Percentiles rank a stretch among this genome's conserved stretches.
Evolutionary conservation across 2,888 invertebrate genomes (phyloP).

Genomic region (Pycnomerus fuliginosus): DNA sequence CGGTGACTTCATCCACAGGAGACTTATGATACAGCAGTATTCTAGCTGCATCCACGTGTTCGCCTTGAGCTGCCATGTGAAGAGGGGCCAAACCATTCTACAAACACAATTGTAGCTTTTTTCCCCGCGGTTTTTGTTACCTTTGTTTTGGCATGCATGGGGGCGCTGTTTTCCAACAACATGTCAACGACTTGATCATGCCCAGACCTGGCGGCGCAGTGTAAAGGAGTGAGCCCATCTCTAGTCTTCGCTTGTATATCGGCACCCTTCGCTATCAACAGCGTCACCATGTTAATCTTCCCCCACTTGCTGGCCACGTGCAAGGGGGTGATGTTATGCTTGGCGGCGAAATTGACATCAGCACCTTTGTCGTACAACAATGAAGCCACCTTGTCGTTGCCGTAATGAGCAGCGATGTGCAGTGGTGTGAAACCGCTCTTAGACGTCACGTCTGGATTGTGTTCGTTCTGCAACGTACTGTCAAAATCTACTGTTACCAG

Average conservation of each 20-base stretch:
- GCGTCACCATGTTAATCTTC: slow-evolving; percentile 92
- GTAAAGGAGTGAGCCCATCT: slow-evolving; percentile 95
- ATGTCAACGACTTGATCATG: slow-evolving; percentile 97
- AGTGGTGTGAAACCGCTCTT: slow-evolving; percentile 99
- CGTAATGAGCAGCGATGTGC: slow-evolving; percentile 98
- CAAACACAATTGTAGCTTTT: slow-evolving; percentile 26
- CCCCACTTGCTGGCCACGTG: slow-evolving; percentile 99
- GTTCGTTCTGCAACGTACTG: slow-evolving; percentile 90
- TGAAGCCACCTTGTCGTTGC: slow-evolving; percentile 94
- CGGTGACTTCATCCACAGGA: slow-evolving; percentile 98
- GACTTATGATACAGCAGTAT: slow-evolving; percentile 94
- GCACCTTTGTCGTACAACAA: slow-evolving; percentile 94
- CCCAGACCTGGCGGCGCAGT: slow-evolving; percentile 97
- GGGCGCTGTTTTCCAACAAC: slow-evolving; percentile 90
- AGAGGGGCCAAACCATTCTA: slow-evolving; percentile 92
- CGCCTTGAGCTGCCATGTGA: slow-evolving; percentile 99
- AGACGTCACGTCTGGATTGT: slow-evolving; percentile 97
- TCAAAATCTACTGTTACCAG: no score
- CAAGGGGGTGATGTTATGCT: slow-evolving; percentile 97
- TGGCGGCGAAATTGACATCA: slow-evolving; percentile 97
- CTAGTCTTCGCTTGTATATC: slow-evolving; percentile 94
- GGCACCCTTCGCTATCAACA: slow-evolving; percentile 90
- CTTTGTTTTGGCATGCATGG: slow-evolving; percentile 97
- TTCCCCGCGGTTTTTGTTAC: slow-evolving; percentile 59
- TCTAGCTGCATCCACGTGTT: slow-evolving; percentile 96